Evolutionary conservation across 2,797 vertebrate genomes (phyloP).

Genomic region (Schizopygopsis pylzovi): DNA sequence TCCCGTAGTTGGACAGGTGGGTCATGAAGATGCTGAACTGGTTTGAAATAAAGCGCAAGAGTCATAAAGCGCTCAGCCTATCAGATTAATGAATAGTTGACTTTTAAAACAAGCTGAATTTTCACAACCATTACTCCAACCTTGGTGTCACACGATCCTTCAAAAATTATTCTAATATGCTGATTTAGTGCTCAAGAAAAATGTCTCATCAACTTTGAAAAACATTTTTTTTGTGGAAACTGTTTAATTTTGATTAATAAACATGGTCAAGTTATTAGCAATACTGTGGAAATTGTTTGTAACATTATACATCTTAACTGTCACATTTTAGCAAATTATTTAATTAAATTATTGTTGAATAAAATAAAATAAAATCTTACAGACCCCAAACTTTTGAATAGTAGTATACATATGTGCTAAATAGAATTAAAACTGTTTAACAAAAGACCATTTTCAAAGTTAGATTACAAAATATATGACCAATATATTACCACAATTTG

Average conservation of each 20-base stretch:
- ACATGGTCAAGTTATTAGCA: neutral
- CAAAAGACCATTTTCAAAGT: neutral
- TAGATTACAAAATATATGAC: neutral
- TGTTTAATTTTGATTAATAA: neutral
- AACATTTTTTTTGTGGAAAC: neutral
- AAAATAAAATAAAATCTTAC: neutral
- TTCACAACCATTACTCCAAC: neutral
- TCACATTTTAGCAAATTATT: neutral
- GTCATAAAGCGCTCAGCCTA: neutral
- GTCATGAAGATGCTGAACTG: slow-evolving; percentile 99
- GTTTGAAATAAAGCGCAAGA: neutral
- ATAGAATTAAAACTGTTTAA: neutral
- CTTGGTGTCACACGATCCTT: neutral
- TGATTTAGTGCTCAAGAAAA: neutral
- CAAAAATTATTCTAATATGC: neutral
- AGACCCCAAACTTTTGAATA: neutral
- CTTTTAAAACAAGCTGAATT: neutral
- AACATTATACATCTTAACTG: neutral
- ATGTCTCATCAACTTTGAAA: neutral
- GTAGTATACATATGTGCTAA: neutral
- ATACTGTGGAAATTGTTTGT: neutral
- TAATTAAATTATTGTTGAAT: neutral
- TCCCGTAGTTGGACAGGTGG: slow-evolving; percentile 97
- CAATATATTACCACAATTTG: neutral
- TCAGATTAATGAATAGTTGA: neutral